Percentiles rank a stretch among this genome's conserved stretches.
Conservation (phyloP, 2,888 invertebrate species). For the Morpho deidamia region DNA sequence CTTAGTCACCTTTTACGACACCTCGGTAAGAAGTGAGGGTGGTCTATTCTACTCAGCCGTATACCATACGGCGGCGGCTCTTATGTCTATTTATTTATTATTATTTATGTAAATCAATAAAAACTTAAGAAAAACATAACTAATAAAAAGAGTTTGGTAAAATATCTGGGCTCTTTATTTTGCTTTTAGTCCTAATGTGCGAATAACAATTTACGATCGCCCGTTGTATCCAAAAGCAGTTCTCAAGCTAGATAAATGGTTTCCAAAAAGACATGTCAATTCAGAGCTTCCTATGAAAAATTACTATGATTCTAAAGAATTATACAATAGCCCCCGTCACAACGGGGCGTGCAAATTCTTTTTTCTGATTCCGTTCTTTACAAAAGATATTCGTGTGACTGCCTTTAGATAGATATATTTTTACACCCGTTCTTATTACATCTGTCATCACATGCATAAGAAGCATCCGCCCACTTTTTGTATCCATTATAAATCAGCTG, state of each 20-base stretch:
- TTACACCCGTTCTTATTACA: slow-evolving; percentile 29
- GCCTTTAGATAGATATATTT: slow-evolving; percentile 11
- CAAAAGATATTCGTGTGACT: slow-evolving; percentile 15
- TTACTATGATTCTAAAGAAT: slow-evolving; percentile 10
- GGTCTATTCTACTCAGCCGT: too few relatives aligned
- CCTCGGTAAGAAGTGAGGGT: too few relatives aligned
- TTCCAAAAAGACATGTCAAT: slow-evolving; percentile 21
- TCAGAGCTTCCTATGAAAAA: slow-evolving; percentile 18
- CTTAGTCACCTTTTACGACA: too few relatives aligned
- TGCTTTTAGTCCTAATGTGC: not conserved
- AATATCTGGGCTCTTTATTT: not conserved
- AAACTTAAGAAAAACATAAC: too few relatives aligned
- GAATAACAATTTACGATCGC: slow-evolving; percentile 5
- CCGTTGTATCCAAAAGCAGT: slow-evolving; percentile 7
- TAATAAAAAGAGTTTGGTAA: too few relatives aligned
- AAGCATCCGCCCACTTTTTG: slow-evolving; percentile 27
- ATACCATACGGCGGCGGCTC: too few relatives aligned
- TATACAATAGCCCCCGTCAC: slow-evolving; percentile 16
- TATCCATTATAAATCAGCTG: slow-evolving; percentile 21
- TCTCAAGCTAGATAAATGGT: slow-evolving; percentile 11
- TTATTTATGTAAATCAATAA: too few relatives aligned
- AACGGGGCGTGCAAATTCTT: slow-evolving; percentile 25
- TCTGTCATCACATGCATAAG: slow-evolving; percentile 36
- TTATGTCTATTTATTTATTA: too few relatives aligned
- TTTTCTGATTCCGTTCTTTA: slow-evolving; percentile 1